Evolutionary conservation across 2,113 vertebrate genomes (phyloP).

Genomic region (Ahaetulla prasina): DNA sequence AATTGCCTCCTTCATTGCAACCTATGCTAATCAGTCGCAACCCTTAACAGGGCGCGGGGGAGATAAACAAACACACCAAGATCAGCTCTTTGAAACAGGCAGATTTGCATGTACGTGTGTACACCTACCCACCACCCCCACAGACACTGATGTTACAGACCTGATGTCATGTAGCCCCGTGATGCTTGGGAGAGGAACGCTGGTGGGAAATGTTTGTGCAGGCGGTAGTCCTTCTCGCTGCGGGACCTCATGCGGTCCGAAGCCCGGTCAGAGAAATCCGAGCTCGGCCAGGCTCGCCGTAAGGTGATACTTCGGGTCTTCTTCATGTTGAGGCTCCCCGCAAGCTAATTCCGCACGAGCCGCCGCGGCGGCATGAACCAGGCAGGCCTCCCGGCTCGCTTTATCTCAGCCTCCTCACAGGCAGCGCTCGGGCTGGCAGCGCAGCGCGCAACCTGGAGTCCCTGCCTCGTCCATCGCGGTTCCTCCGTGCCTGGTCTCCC

Average conservation of each 20-base stretch:
- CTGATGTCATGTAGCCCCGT: conserved; percentile 94
- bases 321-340: conserved; percentile 89
- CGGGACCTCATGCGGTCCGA: conserved; percentile 92
- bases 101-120: neutral
- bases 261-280: conserved; percentile 91
- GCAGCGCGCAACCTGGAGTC: conserved; percentile 65
- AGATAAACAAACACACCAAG: conserved; percentile 18
- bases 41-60: neutral
- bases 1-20: conserved; percentile 58
- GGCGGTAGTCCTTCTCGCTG: conserved; percentile 96
- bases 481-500: conserved; percentile 64
- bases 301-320: conserved; percentile 93
- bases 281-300: conserved; percentile 95
- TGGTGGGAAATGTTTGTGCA: conserved; percentile 95
- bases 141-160: conserved; percentile 71
- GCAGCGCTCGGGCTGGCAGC: conserved; percentile 52
- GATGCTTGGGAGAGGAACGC: conserved; percentile 89
- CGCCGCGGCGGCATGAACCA: conserved; percentile 34
- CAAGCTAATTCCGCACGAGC: conserved; percentile 73
- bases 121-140: conserved; percentile 6
- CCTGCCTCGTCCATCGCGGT: conserved; percentile 67
- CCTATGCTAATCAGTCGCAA: conserved; percentile 38
- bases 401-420: conserved; percentile 59
- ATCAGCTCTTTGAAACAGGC: conserved; percentile 8
- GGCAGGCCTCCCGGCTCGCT: conserved; percentile 33